These are phyloP conservation scores for Acanthis flammea DNA, from an alignment of 2,797 vertebrate species.

Conservation along the genomic window DNA sequence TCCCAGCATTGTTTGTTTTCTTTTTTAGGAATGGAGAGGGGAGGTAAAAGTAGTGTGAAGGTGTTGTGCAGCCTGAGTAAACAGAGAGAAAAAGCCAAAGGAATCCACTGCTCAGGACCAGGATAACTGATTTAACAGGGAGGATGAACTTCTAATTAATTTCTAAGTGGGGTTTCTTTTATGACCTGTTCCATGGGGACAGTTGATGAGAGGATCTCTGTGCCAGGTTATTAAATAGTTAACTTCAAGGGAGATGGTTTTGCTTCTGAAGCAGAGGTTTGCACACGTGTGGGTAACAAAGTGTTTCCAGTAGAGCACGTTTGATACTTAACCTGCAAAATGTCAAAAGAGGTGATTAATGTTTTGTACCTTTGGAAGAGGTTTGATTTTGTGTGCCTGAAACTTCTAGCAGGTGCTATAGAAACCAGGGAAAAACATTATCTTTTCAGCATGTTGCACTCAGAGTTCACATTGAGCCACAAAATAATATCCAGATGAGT, in stretches of 20 bases:
- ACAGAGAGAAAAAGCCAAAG: neutral
- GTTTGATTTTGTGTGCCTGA: neutral
- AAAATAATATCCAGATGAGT: neutral
- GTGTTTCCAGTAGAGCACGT: neutral
- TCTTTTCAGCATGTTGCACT: neutral
- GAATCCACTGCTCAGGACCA: neutral
- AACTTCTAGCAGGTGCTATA: slow-evolving; percentile 1
- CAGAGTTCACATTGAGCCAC: neutral
- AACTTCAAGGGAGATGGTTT: neutral
- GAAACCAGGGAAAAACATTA: neutral
- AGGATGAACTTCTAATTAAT: neutral
- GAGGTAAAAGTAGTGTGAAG: neutral
- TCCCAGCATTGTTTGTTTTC: neutral
- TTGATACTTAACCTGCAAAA: neutral
- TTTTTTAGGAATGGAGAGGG: neutral
- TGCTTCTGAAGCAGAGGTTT: neutral
- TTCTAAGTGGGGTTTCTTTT: neutral
- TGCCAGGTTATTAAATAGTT: neutral
- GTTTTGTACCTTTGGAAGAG: slow-evolving; percentile 11
- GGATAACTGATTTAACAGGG: neutral
- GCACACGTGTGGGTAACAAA: neutral
- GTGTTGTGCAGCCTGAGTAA: neutral
- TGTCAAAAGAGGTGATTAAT: slow-evolving; percentile 25
- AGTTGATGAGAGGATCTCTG: neutral
- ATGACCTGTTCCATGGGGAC: neutral